phyloP scores from a whole-genome alignment of 2,797 vertebrate genomes.

The Malurus splendens region DNA sequence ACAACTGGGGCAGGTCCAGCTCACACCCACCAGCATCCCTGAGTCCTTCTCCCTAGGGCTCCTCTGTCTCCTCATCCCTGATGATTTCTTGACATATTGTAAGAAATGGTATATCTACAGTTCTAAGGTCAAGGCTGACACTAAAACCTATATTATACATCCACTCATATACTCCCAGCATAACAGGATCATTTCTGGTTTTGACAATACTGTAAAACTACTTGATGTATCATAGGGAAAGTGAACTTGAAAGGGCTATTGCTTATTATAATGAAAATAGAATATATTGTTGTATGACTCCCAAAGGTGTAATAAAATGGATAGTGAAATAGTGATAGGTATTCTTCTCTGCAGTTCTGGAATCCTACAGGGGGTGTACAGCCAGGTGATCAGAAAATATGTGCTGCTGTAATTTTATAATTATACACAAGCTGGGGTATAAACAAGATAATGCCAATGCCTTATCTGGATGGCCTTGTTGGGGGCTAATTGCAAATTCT shows the following conservation, averaged over 20 bases:
- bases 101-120: not conserved
- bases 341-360: not conserved
- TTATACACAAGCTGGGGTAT: not conserved
- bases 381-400: slow-evolving; percentile 10
- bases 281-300: not conserved
- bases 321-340: not conserved
- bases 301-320: not conserved
- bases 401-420: slow-evolving; percentile 3
- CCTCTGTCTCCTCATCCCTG: not conserved
- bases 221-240: not conserved
- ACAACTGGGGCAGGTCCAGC: fast-evolving
- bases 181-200: not conserved
- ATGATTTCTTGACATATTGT: not conserved
- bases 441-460: not conserved
- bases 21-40: not conserved
- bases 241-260: not conserved
- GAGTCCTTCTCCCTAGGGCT: not conserved
- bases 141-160: not conserved
- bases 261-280: not conserved
- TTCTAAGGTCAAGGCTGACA: not conserved
- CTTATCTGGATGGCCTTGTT: slow-evolving; percentile 27
- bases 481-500: slow-evolving; percentile 45
- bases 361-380: not conserved
- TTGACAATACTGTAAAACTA: not conserved
- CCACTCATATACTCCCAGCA: not conserved